These are phyloP conservation scores for Cryptocephalus moraei DNA, from an alignment of 2,888 invertebrate genomes.

Conservation along the genomic window DNA sequence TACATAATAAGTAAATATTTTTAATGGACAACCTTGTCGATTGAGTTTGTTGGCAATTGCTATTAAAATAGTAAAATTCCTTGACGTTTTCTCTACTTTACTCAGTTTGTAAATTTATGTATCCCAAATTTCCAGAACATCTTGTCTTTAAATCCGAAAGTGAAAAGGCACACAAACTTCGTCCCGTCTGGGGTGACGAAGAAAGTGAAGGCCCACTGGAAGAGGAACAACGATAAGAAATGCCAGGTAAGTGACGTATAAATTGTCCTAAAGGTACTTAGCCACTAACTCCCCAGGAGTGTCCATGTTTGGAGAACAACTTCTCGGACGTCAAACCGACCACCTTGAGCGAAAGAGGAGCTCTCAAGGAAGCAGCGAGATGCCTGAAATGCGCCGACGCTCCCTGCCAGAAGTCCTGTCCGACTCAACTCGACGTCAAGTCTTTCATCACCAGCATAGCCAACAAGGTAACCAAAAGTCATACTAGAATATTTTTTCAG, in stretches of 20 bases:
- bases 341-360: constrained; percentile 90
- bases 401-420: constrained; percentile 97
- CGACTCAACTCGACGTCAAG: constrained; percentile 95
- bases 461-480: constrained; percentile 60
- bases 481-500: neutral
- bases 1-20: too few relatives aligned
- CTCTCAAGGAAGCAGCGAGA: constrained; percentile 77
- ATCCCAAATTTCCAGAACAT: constrained; percentile 59
- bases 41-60: too few relatives aligned
- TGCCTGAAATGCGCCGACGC: constrained; percentile 93
- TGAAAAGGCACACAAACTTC: constrained; percentile 62
- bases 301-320: constrained; percentile 67
- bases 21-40: too few relatives aligned
- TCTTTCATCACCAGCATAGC: constrained; percentile 94
- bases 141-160: constrained; percentile 74
- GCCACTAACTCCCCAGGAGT: constrained; percentile 41
- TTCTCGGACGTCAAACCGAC: constrained; percentile 97
- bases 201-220: constrained; percentile 86
- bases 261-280: too few relatives aligned
- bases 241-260: constrained; percentile 51
- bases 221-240: constrained; percentile 77
- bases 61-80: too few relatives aligned
- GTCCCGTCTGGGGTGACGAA: constrained; percentile 83
- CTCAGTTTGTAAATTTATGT: too few relatives aligned
- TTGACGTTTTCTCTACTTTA: too few relatives aligned